These are phyloP conservation scores for Helicoverpa assulta DNA, from an alignment of 2,888 invertebrate species.

Conservation along the genomic window DNA sequence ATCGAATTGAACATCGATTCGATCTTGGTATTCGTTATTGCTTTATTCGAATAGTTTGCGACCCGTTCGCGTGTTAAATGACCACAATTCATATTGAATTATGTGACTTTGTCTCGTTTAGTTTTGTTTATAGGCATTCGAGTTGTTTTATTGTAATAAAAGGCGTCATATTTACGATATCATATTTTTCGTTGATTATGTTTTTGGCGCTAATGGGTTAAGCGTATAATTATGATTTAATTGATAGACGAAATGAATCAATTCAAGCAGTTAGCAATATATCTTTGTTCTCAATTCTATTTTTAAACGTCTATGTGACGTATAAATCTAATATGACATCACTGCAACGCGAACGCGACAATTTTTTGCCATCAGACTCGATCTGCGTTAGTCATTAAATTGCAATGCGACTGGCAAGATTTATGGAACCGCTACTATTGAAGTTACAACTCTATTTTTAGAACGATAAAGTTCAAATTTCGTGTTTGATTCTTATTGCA, in stretches of 20 bases:
- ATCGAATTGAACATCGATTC: constrained; percentile 75
- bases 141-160: constrained; percentile 73
- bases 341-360: constrained; percentile 73
- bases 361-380: constrained; percentile 75
- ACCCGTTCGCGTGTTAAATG: constrained; percentile 82
- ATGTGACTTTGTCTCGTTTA: constrained; percentile 84
- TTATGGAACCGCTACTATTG: constrained; percentile 34
- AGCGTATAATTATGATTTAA: constrained; percentile 48
- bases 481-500: constrained; percentile 22
- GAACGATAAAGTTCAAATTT: constrained; percentile 35
- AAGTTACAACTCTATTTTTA: constrained; percentile 60
- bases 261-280: background rate
- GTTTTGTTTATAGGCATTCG: constrained; percentile 83
- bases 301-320: constrained; percentile 44
- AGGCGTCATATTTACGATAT: constrained; percentile 71
- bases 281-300: constrained; percentile 27
- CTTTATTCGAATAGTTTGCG: constrained; percentile 67
- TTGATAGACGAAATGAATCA: constrained; percentile 41
- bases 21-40: constrained; percentile 55
- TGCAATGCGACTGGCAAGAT: constrained; percentile 66
- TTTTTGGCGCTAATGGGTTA: constrained; percentile 54
- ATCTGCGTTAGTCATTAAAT: constrained; percentile 71
- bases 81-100: constrained; percentile 84
- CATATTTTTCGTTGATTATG: constrained; percentile 66
- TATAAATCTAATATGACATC: constrained; percentile 74